These are phyloP conservation scores for Athalia circularis DNA, from an alignment of 2,888 invertebrate genomes.

Conservation along the genomic window DNA sequence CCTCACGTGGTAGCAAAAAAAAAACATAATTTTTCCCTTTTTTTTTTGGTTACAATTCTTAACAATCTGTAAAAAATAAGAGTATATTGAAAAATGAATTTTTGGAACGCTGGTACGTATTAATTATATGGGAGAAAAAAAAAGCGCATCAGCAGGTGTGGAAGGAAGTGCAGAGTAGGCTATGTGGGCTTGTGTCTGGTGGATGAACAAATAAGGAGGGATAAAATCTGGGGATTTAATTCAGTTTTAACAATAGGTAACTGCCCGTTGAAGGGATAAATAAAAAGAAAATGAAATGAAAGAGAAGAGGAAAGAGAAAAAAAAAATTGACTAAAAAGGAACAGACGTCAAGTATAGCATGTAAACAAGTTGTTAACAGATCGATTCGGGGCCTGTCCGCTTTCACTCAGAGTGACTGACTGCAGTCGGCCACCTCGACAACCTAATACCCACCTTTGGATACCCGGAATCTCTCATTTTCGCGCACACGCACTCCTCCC, in stretches of 20 bases:
- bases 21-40: too few species aligned
- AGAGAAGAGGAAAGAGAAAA: conserved; percentile 50
- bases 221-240: conserved; percentile 26
- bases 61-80: too few species aligned
- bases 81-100: too few species aligned
- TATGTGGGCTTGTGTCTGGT: neutral
- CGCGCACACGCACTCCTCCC: conserved; percentile 49
- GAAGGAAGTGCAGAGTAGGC: too few species aligned
- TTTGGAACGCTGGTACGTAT: too few species aligned
- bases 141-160: neutral
- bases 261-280: neutral
- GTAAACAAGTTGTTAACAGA: conserved; percentile 70
- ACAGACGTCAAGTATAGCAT: conserved; percentile 62
- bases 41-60: too few species aligned
- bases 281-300: conserved; percentile 20
- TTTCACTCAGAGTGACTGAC: conserved; percentile 61
- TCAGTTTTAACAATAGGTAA: conserved; percentile 41
- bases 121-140: too few species aligned
- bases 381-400: conserved; percentile 62
- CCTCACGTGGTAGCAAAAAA: neutral
- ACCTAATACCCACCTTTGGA: conserved; percentile 72
- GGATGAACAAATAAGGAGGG: conserved; percentile 27
- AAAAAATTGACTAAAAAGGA: conserved; percentile 11
- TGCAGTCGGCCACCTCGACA: conserved; percentile 67
- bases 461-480: conserved; percentile 51